phyloP scores from a whole-genome alignment of 2,797 vertebrate genomes.

The Enteromius trimaculatus region DNA sequence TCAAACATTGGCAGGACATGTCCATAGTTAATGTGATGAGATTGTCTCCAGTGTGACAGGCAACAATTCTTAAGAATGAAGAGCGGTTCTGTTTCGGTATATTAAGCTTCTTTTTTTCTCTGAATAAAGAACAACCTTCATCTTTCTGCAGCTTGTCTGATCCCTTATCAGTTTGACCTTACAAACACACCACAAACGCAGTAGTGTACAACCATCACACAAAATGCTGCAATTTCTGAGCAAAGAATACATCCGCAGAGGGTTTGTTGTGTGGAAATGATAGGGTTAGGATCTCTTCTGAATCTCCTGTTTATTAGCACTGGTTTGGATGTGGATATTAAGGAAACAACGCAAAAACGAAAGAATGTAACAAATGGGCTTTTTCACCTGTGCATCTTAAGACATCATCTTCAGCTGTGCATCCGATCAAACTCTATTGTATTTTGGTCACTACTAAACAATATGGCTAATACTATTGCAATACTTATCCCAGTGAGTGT shows the following conservation, averaged over 20 bases:
- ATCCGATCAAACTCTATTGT: background rate
- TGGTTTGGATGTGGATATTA: conserved; percentile 6
- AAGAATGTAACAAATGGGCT: background rate
- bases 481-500: background rate
- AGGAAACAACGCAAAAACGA: background rate
- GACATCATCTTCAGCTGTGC: background rate
- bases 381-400: background rate
- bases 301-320: background rate
- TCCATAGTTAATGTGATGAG: background rate
- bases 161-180: conserved; percentile 12
- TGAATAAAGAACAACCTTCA: background rate
- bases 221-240: background rate
- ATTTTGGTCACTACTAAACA: conserved; percentile 13
- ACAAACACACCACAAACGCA: background rate
- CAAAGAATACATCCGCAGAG: background rate
- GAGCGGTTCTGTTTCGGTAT: background rate
- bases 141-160: background rate
- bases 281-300: background rate
- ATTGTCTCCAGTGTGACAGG: background rate
- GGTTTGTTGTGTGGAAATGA: background rate
- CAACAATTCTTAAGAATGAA: background rate
- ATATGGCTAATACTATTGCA: background rate
- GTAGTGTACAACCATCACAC: background rate
- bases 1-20: background rate
- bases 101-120: no score